Evolutionary conservation across 2,888 invertebrate species (phyloP).

Genomic region (Fissipunctia ypsillon): DNA sequence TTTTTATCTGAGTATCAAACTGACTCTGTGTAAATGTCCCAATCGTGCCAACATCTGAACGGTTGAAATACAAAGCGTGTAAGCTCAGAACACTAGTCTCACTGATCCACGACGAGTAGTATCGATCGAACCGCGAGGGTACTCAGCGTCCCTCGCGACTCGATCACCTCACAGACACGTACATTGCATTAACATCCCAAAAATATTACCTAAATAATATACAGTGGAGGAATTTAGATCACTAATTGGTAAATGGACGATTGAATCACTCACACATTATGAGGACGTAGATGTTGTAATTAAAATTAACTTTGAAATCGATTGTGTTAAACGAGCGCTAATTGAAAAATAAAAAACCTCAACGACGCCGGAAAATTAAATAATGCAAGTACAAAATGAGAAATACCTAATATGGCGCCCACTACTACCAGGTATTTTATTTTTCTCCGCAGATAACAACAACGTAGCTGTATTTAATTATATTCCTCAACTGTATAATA

Average conservation of each 20-base stretch:
- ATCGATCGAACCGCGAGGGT: constrained; percentile 16
- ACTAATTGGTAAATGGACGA: constrained; percentile 87
- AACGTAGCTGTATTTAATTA: constrained; percentile 39
- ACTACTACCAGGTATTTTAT: constrained; percentile 28
- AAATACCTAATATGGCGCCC: constrained; percentile 42
- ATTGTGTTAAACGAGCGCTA: constrained; percentile 1
- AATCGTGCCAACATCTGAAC: constrained; percentile 18
- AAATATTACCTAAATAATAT: constrained; percentile 83
- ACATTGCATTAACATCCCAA: constrained; percentile 80
- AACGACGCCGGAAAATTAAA: constrained; percentile 26
- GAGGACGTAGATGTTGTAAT: constrained; percentile 64
- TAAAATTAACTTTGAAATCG: constrained; percentile 43
- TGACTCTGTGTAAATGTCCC: neutral
- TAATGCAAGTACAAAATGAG: constrained; percentile 33
- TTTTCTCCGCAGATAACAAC: constrained; percentile 29
- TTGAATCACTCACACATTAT: constrained; percentile 74
- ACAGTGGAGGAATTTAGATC: constrained; percentile 87
- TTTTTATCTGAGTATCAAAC: too few species aligned
- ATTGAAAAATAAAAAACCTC: constrained; percentile 42
- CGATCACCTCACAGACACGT: constrained; percentile 68
- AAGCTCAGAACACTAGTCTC: constrained; percentile 71
- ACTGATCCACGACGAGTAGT: constrained; percentile 70
- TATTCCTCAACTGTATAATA: constrained; percentile 70
- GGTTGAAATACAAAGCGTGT: constrained; percentile 55
- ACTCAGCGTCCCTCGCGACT: constrained; percentile 45